A percentile compares a stretch with the other conserved stretches of the same genome.
Evolutionary conservation across 2,888 invertebrate genomes (phyloP).

Genomic region (Lithodes maja): DNA sequence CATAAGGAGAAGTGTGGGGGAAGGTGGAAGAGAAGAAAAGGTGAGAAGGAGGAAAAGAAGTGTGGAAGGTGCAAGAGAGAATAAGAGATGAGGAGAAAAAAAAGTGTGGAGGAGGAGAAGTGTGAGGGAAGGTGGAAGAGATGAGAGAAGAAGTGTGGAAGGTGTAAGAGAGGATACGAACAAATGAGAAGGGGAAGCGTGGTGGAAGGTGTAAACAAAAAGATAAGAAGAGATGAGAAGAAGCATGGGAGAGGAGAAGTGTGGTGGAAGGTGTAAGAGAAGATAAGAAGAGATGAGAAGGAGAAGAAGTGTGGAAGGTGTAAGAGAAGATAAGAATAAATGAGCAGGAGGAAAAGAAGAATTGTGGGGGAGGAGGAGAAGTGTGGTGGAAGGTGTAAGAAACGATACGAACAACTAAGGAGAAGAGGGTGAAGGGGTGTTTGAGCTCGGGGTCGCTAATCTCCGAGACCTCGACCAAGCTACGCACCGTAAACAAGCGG

Average conservation of each 20-base stretch:
- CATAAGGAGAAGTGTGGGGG: too few species aligned
- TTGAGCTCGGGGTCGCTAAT: conserved; percentile 4
- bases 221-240: not conserved
- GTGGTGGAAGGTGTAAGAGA: too few species aligned
- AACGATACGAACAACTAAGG: too few species aligned
- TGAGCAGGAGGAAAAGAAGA: too few species aligned
- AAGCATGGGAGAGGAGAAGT: not conserved
- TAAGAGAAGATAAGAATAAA: too few species aligned
- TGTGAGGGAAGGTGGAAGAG: not conserved
- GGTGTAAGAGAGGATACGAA: not conserved
- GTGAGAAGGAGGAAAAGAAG: not conserved
- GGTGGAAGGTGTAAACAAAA: not conserved
- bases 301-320: too few species aligned
- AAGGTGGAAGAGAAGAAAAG: not conserved
- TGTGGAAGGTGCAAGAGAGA: not conserved
- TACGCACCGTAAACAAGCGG: conserved; percentile 14
- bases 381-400: too few species aligned
- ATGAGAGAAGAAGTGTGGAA: not conserved
- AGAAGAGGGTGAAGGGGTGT: too few species aligned
- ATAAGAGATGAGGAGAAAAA: not conserved
- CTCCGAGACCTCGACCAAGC: conserved; percentile 9
- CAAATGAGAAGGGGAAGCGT: not conserved
- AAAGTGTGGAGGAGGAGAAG: not conserved
- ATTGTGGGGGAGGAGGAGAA: too few species aligned
- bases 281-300: too few species aligned